Evolutionary conservation across 2,113 vertebrate species (phyloP).

Genomic region (Falco punctatus): DNA sequence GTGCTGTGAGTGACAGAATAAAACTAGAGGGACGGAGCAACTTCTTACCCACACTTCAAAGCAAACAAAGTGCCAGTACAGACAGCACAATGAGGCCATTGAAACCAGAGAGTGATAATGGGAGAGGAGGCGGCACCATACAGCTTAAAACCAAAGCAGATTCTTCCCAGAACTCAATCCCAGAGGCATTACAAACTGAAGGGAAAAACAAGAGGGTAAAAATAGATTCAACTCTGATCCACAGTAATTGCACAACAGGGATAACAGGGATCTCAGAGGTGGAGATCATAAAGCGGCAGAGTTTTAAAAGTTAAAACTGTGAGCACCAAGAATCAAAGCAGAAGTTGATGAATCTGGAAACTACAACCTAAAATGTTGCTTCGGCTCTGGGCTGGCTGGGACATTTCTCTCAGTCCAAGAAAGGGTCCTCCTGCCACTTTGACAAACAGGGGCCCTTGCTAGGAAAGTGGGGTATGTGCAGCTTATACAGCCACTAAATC

Average conservation of each 20-base stretch:
- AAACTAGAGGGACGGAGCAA: conserved; percentile 33
- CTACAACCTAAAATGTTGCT: background rate
- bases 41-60: conserved; percentile 58
- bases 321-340: conserved; percentile 4
- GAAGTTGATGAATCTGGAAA: conserved; percentile 9
- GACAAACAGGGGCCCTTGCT: background rate
- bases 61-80: conserved; percentile 32
- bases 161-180: conserved; percentile 61
- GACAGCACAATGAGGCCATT: conserved; percentile 60
- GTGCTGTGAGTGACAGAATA: background rate
- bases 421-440: background rate
- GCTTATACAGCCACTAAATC: background rate
- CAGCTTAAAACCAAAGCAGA: conserved; percentile 59
- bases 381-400: background rate
- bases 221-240: conserved; percentile 66
- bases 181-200: conserved; percentile 42
- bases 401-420: background rate
- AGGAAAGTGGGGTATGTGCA: background rate
- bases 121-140: conserved; percentile 58
- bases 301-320: conserved; percentile 38
- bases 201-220: conserved; percentile 66
- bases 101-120: conserved; percentile 59
- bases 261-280: conserved; percentile 41
- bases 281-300: conserved; percentile 21
- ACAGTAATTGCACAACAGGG: conserved; percentile 62